Evolutionary conservation across 2,797 vertebrate genomes (phyloP), one percentile per base, ranked within the genome.

Genomic region (Loriculus beryllinus): DNA sequence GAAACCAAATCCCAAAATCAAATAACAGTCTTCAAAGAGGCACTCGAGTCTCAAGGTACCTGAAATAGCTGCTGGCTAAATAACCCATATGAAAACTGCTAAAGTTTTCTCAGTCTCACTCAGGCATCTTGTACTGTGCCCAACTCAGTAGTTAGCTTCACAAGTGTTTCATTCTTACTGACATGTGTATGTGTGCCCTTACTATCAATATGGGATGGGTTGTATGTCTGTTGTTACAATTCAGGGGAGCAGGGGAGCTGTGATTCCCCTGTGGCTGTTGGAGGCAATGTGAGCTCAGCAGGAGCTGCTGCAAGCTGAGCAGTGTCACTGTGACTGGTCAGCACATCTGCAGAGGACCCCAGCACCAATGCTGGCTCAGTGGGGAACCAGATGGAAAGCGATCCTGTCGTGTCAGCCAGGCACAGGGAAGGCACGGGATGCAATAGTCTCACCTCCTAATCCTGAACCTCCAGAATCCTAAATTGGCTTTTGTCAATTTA

Each of bases 291-390:
- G 14, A 87, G 76, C 68, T 72, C 79, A 39, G 39, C n/a, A 49
- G 47, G 49, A 68, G 43, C 59, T 62, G 43, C 1, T 2, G 28
- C 59, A 68, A 68, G 31, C 69, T 0, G 0, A 71, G 63, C 2
- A 0, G 2, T 84, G 65, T 23, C 2, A 0, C 79, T 4, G 4
- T 12, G 39, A 49, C 18, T 1, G 1, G 47, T 23, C 12, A 3
- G 43, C 37, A 35, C 0, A 3, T 71, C 67, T 82, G 82, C 15
- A 12, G 57, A 42, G 47, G 60, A 7, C 69, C 60, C 8, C 57
- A 62, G 20, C 75, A 2, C 0, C 40, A 33, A 4, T 4, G 1
- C 51, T 6, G 1, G 42, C 1, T 0, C 1, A 5, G 26, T 62
- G 20, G 43, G 35, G 10, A 7, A 26, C 25, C 63, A 65, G 39